Evolutionary conservation across 2,797 vertebrate species (phyloP).

Genomic region (Paguma larvata): DNA sequence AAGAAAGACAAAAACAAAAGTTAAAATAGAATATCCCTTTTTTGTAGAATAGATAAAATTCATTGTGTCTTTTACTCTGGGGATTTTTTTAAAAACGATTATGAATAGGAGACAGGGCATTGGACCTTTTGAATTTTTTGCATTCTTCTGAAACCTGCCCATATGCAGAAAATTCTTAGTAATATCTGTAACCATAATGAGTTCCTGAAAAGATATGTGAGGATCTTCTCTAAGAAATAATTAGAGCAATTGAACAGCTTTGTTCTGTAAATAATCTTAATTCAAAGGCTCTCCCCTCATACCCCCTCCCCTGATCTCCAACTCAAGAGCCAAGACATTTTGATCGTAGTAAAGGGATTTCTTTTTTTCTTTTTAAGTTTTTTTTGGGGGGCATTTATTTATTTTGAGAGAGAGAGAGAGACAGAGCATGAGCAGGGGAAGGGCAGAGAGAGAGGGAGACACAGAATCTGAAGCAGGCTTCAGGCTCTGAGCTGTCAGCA

Average conservation of each 20-base stretch:
- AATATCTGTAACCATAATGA: conserved; percentile 18
- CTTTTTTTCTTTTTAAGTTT: not conserved
- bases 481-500: too few relatives aligned
- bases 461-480: too few relatives aligned
- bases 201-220: not conserved
- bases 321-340: conserved; percentile 28
- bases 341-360: conserved; percentile 37
- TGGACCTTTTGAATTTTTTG: not conserved
- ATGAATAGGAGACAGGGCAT: not conserved
- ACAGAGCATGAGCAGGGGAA: too few relatives aligned
- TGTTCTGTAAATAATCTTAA: conserved; percentile 56
- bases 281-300: not conserved
- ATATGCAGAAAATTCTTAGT: not conserved
- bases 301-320: not conserved
- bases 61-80: conserved; percentile 47
- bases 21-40: not conserved
- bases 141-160: conserved; percentile 41
- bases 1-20: conserved; percentile 55
- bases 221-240: conserved; percentile 38
- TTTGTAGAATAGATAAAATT: conserved; percentile 25
- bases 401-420: too few relatives aligned
- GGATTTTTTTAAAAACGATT: not conserved
- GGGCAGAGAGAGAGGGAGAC: too few relatives aligned
- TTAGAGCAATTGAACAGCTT: conserved; percentile 42
- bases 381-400: too few relatives aligned